Conservation (phyloP, 2,888 invertebrate genomes). For the Erebia ligea region DNA sequence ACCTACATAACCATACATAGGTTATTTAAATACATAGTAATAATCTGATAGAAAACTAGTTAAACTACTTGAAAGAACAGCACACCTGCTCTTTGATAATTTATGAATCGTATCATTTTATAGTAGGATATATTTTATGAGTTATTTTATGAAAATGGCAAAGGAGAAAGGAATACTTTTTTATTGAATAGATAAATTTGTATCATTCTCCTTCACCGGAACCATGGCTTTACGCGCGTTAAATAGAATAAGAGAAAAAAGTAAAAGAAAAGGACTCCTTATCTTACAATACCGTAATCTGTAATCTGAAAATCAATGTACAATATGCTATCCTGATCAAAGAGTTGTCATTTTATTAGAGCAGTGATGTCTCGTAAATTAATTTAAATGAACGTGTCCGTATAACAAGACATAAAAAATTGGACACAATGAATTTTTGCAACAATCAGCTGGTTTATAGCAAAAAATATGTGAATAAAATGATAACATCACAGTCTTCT, state of each 20-base stretch:
- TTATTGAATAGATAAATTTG: slow-evolving; percentile 18
- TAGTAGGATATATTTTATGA: slow-evolving; percentile 21
- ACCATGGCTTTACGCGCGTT: slow-evolving; percentile 9
- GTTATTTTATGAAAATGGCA: slow-evolving; percentile 16
- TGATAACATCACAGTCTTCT: too few relatives aligned
- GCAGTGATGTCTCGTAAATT: too few relatives aligned
- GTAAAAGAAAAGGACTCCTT: background rate
- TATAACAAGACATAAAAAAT: background rate
- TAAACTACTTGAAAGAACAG: background rate
- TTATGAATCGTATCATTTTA: slow-evolving; percentile 15
- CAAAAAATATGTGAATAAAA: too few relatives aligned
- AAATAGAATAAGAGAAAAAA: slow-evolving; percentile 3
- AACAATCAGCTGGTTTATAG: too few relatives aligned
- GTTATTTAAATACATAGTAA: background rate
- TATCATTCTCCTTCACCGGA: background rate
- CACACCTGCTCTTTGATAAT: background rate
- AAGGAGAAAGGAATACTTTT: slow-evolving; percentile 6
- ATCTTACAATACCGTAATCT: slow-evolving; percentile 8
- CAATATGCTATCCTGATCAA: background rate
- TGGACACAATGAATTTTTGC: too few relatives aligned
- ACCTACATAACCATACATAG: background rate
- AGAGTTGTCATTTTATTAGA: background rate
- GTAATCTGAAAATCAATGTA: background rate
- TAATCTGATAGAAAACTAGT: background rate
- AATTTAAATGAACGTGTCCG: background rate